These are phyloP conservation scores for Ophraella communa DNA, from an alignment of 2,888 invertebrate genomes.

Conservation along the genomic window DNA sequence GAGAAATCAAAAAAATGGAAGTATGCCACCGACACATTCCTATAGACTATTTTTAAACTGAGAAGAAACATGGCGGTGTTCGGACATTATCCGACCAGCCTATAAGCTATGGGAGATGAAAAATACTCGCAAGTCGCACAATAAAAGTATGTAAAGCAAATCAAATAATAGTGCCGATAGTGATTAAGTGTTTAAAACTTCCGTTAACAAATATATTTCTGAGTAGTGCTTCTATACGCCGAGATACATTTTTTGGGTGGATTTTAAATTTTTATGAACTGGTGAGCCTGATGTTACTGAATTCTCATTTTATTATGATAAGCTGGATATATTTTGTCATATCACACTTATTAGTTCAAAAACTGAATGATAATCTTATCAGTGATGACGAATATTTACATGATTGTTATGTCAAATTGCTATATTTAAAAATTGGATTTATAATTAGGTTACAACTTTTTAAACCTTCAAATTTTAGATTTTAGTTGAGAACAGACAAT, in stretches of 20 bases:
- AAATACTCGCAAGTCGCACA: slow-evolving; percentile 22
- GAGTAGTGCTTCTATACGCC: slow-evolving; percentile 19
- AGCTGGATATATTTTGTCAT: neutral
- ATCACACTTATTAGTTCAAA: neutral
- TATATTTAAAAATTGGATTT: slow-evolving; percentile 44
- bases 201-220: slow-evolving; percentile 11
- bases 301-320: neutral
- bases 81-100: slow-evolving; percentile 45
- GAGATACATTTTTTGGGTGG: slow-evolving; percentile 41
- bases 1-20: slow-evolving; percentile 28
- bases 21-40: slow-evolving; percentile 42
- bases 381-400: slow-evolving; percentile 35
- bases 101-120: slow-evolving; percentile 23
- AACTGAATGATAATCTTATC: slow-evolving; percentile 20
- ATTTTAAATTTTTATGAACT: slow-evolving; percentile 35
- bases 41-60: slow-evolving; percentile 57
- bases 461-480: slow-evolving; percentile 25
- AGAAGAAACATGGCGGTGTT: slow-evolving; percentile 56
- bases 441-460: slow-evolving; percentile 58
- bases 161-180: slow-evolving; percentile 22
- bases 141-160: slow-evolving; percentile 39
- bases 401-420: slow-evolving; percentile 43
- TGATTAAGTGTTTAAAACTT: slow-evolving; percentile 30
- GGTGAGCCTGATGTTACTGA: slow-evolving; percentile 31
- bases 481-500: neutral